Evolutionary conservation across 2,888 invertebrate species (phyloP), one percentile per base, ranked within the genome.

Genomic region (Schrankia costaestrigalis): DNA sequence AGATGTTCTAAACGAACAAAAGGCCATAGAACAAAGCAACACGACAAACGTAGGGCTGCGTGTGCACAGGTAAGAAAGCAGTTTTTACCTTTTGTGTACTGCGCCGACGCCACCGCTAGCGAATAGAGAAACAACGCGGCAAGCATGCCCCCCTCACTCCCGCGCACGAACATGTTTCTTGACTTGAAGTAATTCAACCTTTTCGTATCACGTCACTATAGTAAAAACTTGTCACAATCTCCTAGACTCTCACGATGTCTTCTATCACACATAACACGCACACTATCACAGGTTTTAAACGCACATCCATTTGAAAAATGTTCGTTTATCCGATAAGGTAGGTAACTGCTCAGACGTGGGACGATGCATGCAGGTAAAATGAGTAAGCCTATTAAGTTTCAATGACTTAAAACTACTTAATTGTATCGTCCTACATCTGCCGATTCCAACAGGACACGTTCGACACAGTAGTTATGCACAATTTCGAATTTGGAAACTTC

Each of bases 251-350:
- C 74, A 75, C 73, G 68, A 61, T 69, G 81, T 80, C 63, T 74
- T 39, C 26, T 67, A 69, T 69, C 72, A 72, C 84, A 84, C 79
- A 77, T 72, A 78, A 69, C 79, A 84, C 82, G 76, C 77, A 82
- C 86, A 84, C 83, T 78, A 79, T 78, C 83, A 81, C 86, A 78
- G 58, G 71, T 77, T 73, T 75, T 63, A 74, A 82, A 81, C 79
- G 78, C 84, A 84, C 83, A 83, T 84, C 81, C 84, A 87, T 87
- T 86, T 85, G 81, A 85, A 86, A 85, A 83, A 80, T 81, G 78
- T 86, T 77, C 85, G 83, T 85, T 85, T 83, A 82, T 83, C 82
- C 83, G 78, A 83, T 80, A 82, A 77, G 69, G 73, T 64, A 75
- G 77, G 75, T 77, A 78, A 80, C 82, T 79, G 82, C 80, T 77